These are phyloP conservation scores for Zootermopsis nevadensis DNA, from an alignment of 2,888 invertebrate species.

Conservation along the genomic window DNA sequence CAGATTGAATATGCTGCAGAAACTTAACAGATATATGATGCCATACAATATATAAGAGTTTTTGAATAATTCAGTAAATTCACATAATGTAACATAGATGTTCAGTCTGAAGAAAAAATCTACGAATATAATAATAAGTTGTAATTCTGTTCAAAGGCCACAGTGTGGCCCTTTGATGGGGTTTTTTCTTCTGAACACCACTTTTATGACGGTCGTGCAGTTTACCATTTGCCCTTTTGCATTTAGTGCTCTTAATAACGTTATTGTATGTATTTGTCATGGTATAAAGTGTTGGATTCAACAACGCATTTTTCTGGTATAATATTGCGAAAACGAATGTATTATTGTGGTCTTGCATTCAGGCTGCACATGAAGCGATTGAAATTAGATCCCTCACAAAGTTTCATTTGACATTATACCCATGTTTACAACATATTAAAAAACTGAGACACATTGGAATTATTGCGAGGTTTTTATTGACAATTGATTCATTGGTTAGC, in stretches of 20 bases:
- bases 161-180: too few relatives aligned
- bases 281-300: not conserved
- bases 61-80: too few relatives aligned
- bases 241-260: not conserved
- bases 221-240: not conserved
- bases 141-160: too few relatives aligned
- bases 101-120: too few relatives aligned
- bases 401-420: slow-evolving; percentile 12
- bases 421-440: not conserved
- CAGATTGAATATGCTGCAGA: too few relatives aligned
- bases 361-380: not conserved
- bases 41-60: too few relatives aligned
- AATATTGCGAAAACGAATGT: slow-evolving; percentile 2
- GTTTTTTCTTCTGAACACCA: not conserved
- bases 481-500: too few relatives aligned
- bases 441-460: not conserved
- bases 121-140: too few relatives aligned
- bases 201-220: not conserved
- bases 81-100: too few relatives aligned
- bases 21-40: too few relatives aligned
- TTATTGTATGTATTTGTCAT: not conserved
- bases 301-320: not conserved
- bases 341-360: not conserved
- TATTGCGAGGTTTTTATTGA: not conserved
- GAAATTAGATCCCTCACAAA: not conserved